A percentile compares a stretch with the other conserved stretches of the same genome.
phyloP scores from a whole-genome alignment of 2,113 vertebrate species.

The zebrafish (Danio rerio) region GRCz12tu NC_133181.1:7443001-7443500 shows the following conservation, averaged over 20 bases:
- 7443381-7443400: too few relatives aligned
- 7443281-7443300: too few relatives aligned
- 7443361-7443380: too few relatives aligned
- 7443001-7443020: neutral
- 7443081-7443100: conserved; percentile 84
- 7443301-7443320: too few relatives aligned
- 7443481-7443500: conserved; percentile 53
- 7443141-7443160: conserved; percentile 54
- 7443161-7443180: conserved; percentile 20
- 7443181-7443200: neutral
- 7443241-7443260: neutral
- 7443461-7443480: conserved; percentile 84
- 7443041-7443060: conserved; percentile 62
- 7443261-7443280: neutral
- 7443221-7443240: neutral
- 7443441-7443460: conserved; percentile 29
- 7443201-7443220: conserved; percentile 1
- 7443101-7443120: conserved; percentile 86
- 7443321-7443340: too few relatives aligned
- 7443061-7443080: conserved; percentile 84
- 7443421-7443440: too few relatives aligned
- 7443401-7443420: too few relatives aligned
- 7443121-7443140: conserved; percentile 84
- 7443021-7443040: conserved; percentile 21
- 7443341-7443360: too few relatives aligned